Conservation (phyloP, 37 sponge, comb jelly and placozoan genomes). For the Beroe ovata region DNA sequence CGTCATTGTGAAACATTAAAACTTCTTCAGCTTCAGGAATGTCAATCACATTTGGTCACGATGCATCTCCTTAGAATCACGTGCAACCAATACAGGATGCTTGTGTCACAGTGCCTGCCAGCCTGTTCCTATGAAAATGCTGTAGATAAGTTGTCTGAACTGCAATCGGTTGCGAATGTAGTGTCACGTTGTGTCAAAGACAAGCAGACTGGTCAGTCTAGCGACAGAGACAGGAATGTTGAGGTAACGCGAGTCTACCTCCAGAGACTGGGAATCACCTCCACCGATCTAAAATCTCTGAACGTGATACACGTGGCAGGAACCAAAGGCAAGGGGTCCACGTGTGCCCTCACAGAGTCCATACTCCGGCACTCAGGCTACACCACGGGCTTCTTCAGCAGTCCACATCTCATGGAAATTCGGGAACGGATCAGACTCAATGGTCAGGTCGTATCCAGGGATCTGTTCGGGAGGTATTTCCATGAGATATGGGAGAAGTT, state of each 20-base stretch:
- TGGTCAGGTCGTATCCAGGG: slow-evolving; percentile 80
- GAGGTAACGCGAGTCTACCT: not conserved
- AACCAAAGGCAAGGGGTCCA: slow-evolving; percentile 46
- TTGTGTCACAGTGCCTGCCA: too few species aligned
- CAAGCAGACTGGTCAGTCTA: not conserved
- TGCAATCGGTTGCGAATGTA: not conserved
- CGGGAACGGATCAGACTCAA: slow-evolving; percentile 92
- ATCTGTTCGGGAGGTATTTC: slow-evolving; percentile 79
- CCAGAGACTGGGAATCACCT: not conserved
- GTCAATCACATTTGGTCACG: too few species aligned
- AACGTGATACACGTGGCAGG: slow-evolving; percentile 34
- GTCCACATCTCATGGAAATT: slow-evolving; percentile 65
- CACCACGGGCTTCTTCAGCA: not conserved
- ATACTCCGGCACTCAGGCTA: slow-evolving; percentile 37
- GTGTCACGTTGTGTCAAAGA: not conserved
- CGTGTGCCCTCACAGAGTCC: slow-evolving; percentile 34
- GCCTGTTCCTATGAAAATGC: not conserved
- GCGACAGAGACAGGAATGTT: not conserved
- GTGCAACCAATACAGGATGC: too few species aligned
- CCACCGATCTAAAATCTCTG: not conserved
- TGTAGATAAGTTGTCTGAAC: not conserved
- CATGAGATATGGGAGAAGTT: slow-evolving; percentile 71
- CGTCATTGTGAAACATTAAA: too few species aligned
- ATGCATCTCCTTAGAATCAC: too few species aligned
- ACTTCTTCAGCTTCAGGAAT: too few species aligned